Percentiles rank a stretch among this genome's conserved stretches.
These are phyloP conservation scores for Saccopteryx bilineata DNA, from an alignment of 2,113 vertebrate species.

Conservation along the genomic window DNA sequence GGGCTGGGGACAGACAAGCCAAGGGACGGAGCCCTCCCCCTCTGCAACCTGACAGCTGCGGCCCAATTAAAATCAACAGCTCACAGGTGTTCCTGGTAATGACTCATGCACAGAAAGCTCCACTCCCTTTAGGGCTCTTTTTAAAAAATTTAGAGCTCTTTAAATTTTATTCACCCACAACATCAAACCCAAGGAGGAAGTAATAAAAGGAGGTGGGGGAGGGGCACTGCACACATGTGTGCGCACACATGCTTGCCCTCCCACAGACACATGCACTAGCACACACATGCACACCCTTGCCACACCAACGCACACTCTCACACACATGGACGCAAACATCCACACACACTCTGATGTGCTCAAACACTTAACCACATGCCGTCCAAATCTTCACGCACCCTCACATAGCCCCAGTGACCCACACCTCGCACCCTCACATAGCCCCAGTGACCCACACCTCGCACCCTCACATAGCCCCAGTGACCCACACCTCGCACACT, in stretches of 20 bases:
- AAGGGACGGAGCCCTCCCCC: slow-evolving; percentile 79
- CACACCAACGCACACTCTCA: neutral
- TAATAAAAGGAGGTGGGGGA: slow-evolving; percentile 85
- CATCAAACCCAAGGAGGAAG: slow-evolving; percentile 90
- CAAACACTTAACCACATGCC: neutral
- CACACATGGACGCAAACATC: neutral
- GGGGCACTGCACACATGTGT: neutral
- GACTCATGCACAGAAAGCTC: slow-evolving; percentile 86
- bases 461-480: neutral
- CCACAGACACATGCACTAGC: too few relatives aligned
- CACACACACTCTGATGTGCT: neutral
- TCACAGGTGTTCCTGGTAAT: slow-evolving; percentile 90
- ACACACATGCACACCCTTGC: neutral
- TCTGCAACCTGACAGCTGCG: slow-evolving; percentile 87
- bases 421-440: neutral
- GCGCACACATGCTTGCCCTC: neutral
- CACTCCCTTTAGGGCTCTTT: slow-evolving; percentile 89
- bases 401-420: neutral
- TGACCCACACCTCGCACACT: neutral
- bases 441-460: too few relatives aligned
- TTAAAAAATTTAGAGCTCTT: slow-evolving; percentile 91
- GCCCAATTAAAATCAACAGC: slow-evolving; percentile 90
- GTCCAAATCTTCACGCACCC: neutral
- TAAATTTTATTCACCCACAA: slow-evolving; percentile 91
- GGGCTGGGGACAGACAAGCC: slow-evolving; percentile 76